These are phyloP conservation scores for Odontamblyopus rebecca DNA, from an alignment of 2,797 vertebrate species.

Conservation along the genomic window DNA sequence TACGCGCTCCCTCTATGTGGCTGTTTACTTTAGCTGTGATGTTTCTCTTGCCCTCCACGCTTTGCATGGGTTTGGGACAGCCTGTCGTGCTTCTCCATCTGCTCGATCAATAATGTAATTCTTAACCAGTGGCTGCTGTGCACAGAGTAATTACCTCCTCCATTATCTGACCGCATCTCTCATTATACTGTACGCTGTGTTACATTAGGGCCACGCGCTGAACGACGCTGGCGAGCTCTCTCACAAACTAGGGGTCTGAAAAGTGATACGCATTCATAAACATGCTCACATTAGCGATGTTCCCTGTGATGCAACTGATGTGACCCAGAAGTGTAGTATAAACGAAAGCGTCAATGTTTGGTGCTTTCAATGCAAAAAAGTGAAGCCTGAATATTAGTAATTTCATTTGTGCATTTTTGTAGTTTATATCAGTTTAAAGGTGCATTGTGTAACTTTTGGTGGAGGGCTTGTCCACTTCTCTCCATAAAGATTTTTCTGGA, in stretches of 20 bases:
- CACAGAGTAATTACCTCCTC: conserved; percentile 70
- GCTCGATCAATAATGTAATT: conserved; percentile 69
- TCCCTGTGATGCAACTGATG: neutral
- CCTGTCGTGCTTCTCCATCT: conserved; percentile 39
- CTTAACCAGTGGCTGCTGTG: conserved; percentile 59
- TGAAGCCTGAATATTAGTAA: neutral
- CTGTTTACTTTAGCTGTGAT: conserved; percentile 52
- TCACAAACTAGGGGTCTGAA: neutral
- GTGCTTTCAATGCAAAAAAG: neutral
- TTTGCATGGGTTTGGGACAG: conserved; percentile 13
- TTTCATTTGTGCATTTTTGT: neutral
- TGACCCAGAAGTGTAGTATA: neutral
- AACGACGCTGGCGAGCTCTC: neutral
- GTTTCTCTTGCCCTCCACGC: conserved; percentile 29
- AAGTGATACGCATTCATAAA: conserved; percentile 1
- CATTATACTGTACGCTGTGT: conserved; percentile 63
- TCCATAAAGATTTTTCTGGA: no score
- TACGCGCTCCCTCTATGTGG: conserved; percentile 19
- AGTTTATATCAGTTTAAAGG: no score
- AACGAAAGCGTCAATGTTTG: neutral
- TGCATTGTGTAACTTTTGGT: no score
- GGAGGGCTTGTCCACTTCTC: no score
- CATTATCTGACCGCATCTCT: conserved; percentile 72
- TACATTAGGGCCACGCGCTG: conserved; percentile 47
- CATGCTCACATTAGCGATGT: conserved; percentile 5